phyloP scores from a whole-genome alignment of 2,888 invertebrate species.

The Calameuta idolon region DNA sequence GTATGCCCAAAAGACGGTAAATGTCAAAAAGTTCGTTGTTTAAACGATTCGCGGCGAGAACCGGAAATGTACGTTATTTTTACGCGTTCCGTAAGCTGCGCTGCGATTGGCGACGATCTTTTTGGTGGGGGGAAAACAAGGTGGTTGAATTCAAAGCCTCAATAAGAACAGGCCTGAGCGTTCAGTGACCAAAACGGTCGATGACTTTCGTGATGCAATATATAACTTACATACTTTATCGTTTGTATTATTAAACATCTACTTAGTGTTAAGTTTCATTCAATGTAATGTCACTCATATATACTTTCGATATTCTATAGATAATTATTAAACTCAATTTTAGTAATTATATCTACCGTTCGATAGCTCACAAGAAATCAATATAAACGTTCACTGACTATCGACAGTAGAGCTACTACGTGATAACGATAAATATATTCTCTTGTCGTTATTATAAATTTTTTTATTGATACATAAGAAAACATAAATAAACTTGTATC shows the following conservation, averaged over 20 bases:
- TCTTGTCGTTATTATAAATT: neutral
- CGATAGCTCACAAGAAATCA: neutral
- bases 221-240: neutral
- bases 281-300: neutral
- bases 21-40: constrained; percentile 29
- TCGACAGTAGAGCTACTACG: neutral
- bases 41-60: constrained; percentile 36
- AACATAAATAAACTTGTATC: neutral
- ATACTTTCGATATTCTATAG: neutral
- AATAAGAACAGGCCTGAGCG: constrained; percentile 6
- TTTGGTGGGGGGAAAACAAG: constrained; percentile 28
- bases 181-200: neutral
- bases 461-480: neutral
- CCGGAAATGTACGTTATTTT: constrained; percentile 47
- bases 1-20: constrained; percentile 5
- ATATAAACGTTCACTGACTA: neutral
- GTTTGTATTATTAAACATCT: neutral
- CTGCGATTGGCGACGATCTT: constrained; percentile 36
- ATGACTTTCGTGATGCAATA: neutral
- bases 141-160: constrained; percentile 25
- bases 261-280: neutral
- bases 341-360: neutral
- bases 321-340: neutral
- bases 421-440: neutral
- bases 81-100: constrained; percentile 24